A percentile compares a stretch with the other conserved stretches of the same genome.
phyloP scores from a whole-genome alignment of 2,797 vertebrate species.

The Remorina albescens region DNA sequence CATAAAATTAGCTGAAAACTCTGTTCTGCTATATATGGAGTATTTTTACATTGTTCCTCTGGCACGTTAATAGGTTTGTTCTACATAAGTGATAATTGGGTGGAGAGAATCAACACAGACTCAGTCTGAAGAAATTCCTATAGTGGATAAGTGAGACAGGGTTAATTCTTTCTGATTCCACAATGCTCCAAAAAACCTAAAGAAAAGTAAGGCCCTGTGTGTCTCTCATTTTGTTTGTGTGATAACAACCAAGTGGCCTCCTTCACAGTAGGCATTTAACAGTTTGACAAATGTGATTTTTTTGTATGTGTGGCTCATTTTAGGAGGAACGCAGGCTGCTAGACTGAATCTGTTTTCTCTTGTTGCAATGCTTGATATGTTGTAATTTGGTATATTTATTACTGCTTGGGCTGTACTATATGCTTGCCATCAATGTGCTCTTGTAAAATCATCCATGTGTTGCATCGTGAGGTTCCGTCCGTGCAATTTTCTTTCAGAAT shows the following conservation, averaged over 20 bases:
- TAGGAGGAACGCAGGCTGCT: slow-evolving; percentile 41
- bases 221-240: slow-evolving; percentile 32
- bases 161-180: slow-evolving; percentile 11
- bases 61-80: slow-evolving; percentile 18
- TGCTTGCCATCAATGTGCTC: slow-evolving; percentile 54
- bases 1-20: background rate
- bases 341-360: slow-evolving; percentile 24
- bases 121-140: background rate
- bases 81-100: slow-evolving; percentile 8
- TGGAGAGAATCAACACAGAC: background rate
- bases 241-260: slow-evolving; percentile 36
- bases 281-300: slow-evolving; percentile 41
- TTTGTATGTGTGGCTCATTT: slow-evolving; percentile 53
- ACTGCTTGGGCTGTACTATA: slow-evolving; percentile 20
- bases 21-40: background rate
- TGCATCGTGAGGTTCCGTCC: slow-evolving; percentile 39
- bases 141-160: background rate
- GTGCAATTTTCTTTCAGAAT: slow-evolving; percentile 34
- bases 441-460: slow-evolving; percentile 39
- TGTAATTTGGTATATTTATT: slow-evolving; percentile 44
- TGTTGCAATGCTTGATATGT: slow-evolving; percentile 40
- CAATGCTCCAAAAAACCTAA: no score
- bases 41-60: background rate
- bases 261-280: slow-evolving; percentile 49
- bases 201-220: slow-evolving; percentile 5